Evolutionary conservation across 1,140 invertebrate genomes (phyloP).

Genomic region (Dryas iulia): DNA sequence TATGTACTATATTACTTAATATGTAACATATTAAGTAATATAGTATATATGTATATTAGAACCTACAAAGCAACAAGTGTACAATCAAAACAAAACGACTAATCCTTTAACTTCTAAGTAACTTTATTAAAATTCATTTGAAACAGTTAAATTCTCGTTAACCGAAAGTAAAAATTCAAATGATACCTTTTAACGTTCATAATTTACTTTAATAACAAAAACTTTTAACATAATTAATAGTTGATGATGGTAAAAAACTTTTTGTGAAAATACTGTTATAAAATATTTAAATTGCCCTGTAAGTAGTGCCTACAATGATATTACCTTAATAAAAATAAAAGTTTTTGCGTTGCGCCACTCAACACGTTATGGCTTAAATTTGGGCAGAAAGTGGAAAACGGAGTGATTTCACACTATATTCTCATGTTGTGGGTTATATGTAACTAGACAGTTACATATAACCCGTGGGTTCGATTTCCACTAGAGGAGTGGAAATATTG

Average conservation of each 20-base stretch:
- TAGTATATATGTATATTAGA: no score
- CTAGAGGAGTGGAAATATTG: no score
- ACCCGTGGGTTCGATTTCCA: no score
- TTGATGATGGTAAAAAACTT: constrained; percentile 13
- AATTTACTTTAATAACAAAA: constrained; percentile 17
- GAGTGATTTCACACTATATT: no score
- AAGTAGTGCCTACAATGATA: neutral
- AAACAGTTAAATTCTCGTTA: constrained; percentile 1
- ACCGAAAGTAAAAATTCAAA: neutral
- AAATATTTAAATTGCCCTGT: neutral
- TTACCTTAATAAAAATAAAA: neutral
- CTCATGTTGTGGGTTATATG: no score
- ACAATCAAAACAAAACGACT: neutral
- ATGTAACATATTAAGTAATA: no score
- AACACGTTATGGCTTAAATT: no score
- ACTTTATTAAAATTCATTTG: neutral
- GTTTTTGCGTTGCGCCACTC: no score
- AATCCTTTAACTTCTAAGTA: neutral
- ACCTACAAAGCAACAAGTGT: neutral
- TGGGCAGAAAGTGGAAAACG: no score
- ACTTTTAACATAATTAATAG: constrained; percentile 32
- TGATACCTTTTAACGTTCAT: neutral
- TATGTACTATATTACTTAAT: no score
- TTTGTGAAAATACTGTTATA: neutral
- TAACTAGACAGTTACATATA: no score